These are phyloP conservation scores for Saturnia japonica DNA, from an alignment of 2,888 invertebrate genomes.

Conservation along the genomic window DNA sequence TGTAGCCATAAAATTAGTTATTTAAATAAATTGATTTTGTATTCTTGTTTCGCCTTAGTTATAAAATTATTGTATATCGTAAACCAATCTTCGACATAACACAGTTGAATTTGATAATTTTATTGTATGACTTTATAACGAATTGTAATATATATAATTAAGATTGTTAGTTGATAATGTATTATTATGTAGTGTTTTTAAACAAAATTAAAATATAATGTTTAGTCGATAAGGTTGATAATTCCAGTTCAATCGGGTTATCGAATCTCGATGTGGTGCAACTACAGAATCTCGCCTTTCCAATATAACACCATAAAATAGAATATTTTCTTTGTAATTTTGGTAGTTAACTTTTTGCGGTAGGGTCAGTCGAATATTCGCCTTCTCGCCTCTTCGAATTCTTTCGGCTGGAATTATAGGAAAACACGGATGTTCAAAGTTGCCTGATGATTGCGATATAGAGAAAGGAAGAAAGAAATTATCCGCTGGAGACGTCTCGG, in stretches of 20 bases:
- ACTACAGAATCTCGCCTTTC: background rate
- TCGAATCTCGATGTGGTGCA: slow-evolving; percentile 19
- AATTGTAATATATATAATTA: background rate
- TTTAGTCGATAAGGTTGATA: slow-evolving; percentile 30
- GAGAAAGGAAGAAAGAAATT: background rate
- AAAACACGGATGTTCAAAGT: too few species aligned
- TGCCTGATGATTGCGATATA: too few species aligned
- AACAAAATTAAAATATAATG: background rate
- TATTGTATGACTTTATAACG: background rate
- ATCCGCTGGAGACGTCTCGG: background rate
- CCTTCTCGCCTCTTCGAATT: too few species aligned
- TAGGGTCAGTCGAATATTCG: too few species aligned
- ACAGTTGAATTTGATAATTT: background rate
- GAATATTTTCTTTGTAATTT: background rate
- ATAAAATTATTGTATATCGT: too few species aligned
- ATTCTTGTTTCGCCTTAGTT: too few species aligned
- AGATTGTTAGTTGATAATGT: too few species aligned
- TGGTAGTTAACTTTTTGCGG: too few species aligned
- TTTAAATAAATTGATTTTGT: too few species aligned
- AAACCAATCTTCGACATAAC: too few species aligned
- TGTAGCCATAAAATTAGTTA: too few species aligned
- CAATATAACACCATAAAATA: background rate
- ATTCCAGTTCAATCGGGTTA: slow-evolving; percentile 39
- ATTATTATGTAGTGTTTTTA: background rate
- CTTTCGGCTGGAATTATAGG: too few species aligned